These are phyloP conservation scores for Papio anubis DNA, from an alignment of 2,113 vertebrate species.

Conservation along the genomic window DNA sequence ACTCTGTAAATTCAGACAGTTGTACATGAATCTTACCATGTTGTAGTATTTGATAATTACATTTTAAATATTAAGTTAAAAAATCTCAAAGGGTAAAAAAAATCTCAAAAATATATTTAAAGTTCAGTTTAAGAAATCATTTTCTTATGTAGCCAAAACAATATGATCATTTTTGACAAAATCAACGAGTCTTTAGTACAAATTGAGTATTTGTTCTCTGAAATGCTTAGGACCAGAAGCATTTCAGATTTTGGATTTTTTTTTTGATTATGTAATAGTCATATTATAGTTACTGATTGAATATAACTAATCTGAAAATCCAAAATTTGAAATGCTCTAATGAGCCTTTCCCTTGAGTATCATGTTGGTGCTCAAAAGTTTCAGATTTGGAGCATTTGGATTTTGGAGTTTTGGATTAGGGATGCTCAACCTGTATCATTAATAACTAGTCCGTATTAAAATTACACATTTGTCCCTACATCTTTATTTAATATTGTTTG, in stretches of 20 bases:
- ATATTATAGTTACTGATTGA: background rate
- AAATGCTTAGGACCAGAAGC: background rate
- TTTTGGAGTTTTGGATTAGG: background rate
- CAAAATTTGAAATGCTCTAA: background rate
- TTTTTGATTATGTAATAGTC: background rate
- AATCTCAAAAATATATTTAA: background rate
- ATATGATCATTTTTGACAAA: background rate
- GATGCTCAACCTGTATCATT: background rate
- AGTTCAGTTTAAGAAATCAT: background rate
- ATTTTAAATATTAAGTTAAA: background rate
- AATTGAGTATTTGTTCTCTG: background rate
- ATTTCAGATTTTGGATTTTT: background rate
- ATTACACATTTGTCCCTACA: background rate
- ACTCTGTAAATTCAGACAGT: background rate
- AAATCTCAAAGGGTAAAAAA: background rate
- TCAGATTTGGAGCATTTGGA: background rate
- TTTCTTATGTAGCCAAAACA: conserved; percentile 13
- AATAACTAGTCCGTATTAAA: background rate
- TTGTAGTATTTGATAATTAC: background rate
- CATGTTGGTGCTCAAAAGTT: background rate
- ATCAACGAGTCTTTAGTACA: background rate
- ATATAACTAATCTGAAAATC: background rate
- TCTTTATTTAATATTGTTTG: conserved; percentile 3
- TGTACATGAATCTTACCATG: background rate
- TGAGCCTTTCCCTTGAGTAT: background rate